Evolutionary conservation across 2,113 vertebrate genomes (phyloP).

Genomic region (Microtus montanus): DNA sequence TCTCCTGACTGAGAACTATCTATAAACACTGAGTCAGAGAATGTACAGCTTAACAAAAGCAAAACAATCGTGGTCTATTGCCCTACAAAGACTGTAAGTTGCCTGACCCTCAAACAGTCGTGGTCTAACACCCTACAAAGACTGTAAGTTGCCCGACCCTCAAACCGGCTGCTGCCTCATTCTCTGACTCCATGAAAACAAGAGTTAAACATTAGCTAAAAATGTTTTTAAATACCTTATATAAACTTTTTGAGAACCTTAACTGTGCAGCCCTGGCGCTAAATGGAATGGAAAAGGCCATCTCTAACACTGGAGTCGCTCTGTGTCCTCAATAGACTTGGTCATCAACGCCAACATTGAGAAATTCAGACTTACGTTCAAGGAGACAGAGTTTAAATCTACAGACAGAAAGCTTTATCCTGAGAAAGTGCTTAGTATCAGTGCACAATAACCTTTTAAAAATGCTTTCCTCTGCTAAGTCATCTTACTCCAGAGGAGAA

Average conservation of each 20-base stretch:
- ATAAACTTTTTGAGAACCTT: neutral
- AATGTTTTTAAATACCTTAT: neutral
- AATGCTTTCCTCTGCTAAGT: constrained; percentile 21
- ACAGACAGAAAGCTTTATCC: constrained; percentile 15
- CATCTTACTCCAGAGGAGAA: constrained; percentile 32
- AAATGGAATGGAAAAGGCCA: neutral
- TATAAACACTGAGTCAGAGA: neutral
- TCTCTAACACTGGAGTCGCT: neutral
- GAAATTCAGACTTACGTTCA: neutral
- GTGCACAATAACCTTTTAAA: constrained; percentile 36
- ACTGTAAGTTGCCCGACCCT: neutral
- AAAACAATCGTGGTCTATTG: neutral
- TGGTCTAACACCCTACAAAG: neutral
- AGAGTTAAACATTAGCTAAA: neutral
- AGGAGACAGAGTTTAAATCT: constrained; percentile 24
- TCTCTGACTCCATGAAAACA: neutral
- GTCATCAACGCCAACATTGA: neutral
- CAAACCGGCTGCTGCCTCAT: neutral
- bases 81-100: neutral
- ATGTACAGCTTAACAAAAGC: neutral
- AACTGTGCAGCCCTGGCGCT: neutral
- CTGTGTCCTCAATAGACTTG: neutral
- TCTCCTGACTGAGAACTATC: neutral
- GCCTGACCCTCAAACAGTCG: neutral
- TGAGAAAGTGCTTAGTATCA: constrained; percentile 26